Evolutionary conservation across 2,797 vertebrate species (phyloP).

Genomic region (Karalla daura): DNA sequence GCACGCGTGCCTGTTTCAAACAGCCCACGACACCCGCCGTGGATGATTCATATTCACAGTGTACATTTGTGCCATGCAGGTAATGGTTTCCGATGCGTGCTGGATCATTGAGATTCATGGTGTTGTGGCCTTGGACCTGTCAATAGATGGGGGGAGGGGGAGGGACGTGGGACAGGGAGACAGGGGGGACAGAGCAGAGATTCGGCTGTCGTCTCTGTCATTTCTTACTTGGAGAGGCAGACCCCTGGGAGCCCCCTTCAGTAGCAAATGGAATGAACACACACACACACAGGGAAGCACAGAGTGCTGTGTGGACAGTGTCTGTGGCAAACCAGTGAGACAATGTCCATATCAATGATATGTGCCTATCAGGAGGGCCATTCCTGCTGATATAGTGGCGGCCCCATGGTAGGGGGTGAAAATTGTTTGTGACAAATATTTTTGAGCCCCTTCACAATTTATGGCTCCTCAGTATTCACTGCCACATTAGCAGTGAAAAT

Average conservation of each 20-base stretch:
- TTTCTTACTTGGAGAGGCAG: conserved; percentile 70
- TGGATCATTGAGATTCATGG: conserved; percentile 75
- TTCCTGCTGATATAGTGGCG: conserved; percentile 38
- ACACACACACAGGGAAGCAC: conserved; percentile 29
- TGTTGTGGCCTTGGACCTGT: conserved; percentile 56
- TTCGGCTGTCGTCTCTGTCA: conserved; percentile 74
- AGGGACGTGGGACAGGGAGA: conserved; percentile 35
- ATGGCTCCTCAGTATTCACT: not conserved
- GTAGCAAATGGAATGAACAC: conserved; percentile 49
- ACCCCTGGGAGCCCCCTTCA: conserved; percentile 65
- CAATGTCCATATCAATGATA: conserved; percentile 57
- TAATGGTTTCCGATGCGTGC: conserved; percentile 60
- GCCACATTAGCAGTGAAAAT: conserved; percentile 21
- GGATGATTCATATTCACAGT: conserved; percentile 67
- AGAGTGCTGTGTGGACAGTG: conserved; percentile 11
- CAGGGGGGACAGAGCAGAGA: conserved; percentile 48
- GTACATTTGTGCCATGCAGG: conserved; percentile 65
- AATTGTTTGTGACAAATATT: conserved; percentile 56
- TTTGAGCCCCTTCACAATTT: conserved; percentile 33
- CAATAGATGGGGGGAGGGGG: conserved; percentile 54
- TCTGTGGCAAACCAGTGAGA: conserved; percentile 45
- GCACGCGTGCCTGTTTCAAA: conserved; percentile 50
- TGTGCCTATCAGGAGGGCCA: conserved; percentile 38
- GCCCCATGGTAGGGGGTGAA: conserved; percentile 16
- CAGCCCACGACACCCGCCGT: conserved; percentile 49